Conservation (phyloP, 2,888 invertebrate genomes). For the Ennomos quercinarius region DNA sequence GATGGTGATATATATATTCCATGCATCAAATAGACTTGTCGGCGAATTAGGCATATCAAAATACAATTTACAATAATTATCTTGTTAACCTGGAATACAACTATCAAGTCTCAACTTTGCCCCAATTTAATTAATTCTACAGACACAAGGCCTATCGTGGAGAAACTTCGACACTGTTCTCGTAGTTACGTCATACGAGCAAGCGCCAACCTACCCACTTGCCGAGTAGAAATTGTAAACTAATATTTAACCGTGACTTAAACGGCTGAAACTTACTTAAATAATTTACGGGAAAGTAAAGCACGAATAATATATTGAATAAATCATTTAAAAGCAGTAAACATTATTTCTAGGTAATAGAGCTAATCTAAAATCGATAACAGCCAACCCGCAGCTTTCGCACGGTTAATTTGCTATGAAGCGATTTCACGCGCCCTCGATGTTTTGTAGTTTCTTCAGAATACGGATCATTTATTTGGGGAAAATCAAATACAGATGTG, state of each 20-base stretch:
- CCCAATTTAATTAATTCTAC: conserved; percentile 29
- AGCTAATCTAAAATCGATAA: conserved; percentile 72
- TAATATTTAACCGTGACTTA: neutral
- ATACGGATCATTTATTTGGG: conserved; percentile 31
- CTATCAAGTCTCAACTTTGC: conserved; percentile 26
- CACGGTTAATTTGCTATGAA: conserved; percentile 61
- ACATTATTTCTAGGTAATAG: conserved; percentile 51
- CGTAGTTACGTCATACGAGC: conserved; percentile 23
- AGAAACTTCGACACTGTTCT: conserved; percentile 24
- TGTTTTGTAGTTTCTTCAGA: conserved; percentile 43
- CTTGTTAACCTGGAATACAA: conserved; percentile 33
- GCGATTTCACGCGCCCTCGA: conserved; percentile 53
- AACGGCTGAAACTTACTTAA: too few species aligned
- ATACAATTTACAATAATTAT: conserved; percentile 21
- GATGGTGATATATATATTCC: too few species aligned
- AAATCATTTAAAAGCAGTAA: conserved; percentile 30
- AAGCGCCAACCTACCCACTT: neutral
- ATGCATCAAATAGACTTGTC: conserved; percentile 16
- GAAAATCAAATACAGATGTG: conserved; percentile 16
- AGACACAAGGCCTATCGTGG: conserved; percentile 21
- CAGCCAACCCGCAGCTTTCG: conserved; percentile 47
- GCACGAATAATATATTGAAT: too few species aligned
- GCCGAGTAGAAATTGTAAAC: conserved; percentile 20
- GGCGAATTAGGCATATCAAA: conserved; percentile 11
- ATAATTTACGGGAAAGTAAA: too few species aligned